phyloP scores from a whole-genome alignment of 2,797 vertebrate genomes.

The Eremophila alpestris region DNA sequence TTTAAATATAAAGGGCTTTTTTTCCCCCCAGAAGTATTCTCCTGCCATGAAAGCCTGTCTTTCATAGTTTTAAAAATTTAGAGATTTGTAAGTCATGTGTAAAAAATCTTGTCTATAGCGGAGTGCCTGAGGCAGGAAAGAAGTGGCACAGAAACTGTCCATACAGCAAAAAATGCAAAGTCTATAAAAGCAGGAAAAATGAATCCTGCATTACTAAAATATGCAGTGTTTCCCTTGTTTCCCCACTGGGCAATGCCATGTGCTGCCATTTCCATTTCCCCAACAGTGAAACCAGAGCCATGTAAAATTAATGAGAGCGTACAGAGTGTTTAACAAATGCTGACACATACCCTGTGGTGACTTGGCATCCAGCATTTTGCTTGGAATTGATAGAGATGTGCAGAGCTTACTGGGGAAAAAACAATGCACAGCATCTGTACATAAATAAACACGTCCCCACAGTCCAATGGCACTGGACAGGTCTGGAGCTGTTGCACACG shows the following conservation, averaged over 20 bases:
- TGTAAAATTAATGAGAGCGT: slow-evolving; percentile 50
- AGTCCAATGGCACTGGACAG: background rate
- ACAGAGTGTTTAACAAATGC: slow-evolving; percentile 1
- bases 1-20: background rate
- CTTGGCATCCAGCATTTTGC: background rate
- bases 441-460: background rate
- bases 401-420: background rate
- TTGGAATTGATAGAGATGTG: background rate
- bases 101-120: background rate
- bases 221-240: background rate
- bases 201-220: background rate
- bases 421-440: background rate
- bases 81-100: background rate
- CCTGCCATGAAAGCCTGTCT: background rate
- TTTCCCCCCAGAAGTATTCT: background rate
- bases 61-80: background rate
- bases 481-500: background rate
- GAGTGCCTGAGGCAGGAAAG: background rate
- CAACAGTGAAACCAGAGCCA: background rate
- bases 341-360: slow-evolving; percentile 37
- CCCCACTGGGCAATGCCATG: background rate
- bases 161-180: background rate
- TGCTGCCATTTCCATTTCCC: slow-evolving; percentile 39
- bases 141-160: background rate
- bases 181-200: background rate